Evolutionary conservation across 2,113 vertebrate genomes (phyloP), one percentile per base, ranked within the genome.

Genomic region (Prolemur simus): DNA sequence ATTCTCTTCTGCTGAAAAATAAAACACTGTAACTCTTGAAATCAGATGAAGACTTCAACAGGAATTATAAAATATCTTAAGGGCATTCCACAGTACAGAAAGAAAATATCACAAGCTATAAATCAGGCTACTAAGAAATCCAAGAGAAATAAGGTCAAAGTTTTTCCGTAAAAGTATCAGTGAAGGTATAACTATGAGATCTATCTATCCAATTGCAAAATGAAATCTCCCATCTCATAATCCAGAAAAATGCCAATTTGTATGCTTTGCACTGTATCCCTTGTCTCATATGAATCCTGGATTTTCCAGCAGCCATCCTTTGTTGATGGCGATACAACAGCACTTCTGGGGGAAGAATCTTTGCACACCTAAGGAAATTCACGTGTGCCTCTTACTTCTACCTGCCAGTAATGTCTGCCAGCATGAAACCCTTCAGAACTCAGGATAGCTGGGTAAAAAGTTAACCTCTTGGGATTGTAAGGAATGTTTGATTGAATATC

Each of bases 151-250:
- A 95, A 69, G 90, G 81, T 49, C 88, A 81, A 39, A 96, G 39
- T 74, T 77, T 98, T 86, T 91, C 94, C 47, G 92, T 89, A 71
- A 96, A 95, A 25, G 60, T 96, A n/a, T 94, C 93, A 47, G 63
- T 81, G 21, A 96, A 96, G 32, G 68, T 95, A 93, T 88, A 95
- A 86, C 92, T 95, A 52, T 84, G 76, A 81, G 64, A 78, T 91
- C 81, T 92, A 69, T 76, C 95, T 10, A 78, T 91, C 9, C 82
- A 81, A 58, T 91, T 96, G 66, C 76, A 96, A 88, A 98, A 89
- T 64, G 71, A 98, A 39, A 94, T 58, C 25, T 86, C 45, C 27
- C 4, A 92, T 69, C 2, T 96, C 95, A 39, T 81, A 96, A 52
- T 92, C 96, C 58, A 97, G 52, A 82, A 92, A 95, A 52, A 96